Evolutionary conservation across 2,888 invertebrate genomes (phyloP).

Genomic region (Apamea anceps): DNA sequence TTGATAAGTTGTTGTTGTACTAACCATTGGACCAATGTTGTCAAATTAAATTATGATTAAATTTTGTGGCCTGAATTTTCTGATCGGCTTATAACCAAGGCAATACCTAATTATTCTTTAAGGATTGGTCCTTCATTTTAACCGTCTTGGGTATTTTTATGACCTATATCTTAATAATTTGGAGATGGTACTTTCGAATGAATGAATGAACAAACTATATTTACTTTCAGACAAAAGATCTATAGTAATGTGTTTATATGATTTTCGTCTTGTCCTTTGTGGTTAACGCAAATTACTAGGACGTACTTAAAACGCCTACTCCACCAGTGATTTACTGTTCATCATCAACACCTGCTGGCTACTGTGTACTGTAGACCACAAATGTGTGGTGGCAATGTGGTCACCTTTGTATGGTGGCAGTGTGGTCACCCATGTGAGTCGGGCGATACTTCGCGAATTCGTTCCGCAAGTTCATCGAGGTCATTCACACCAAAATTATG

Average conservation of each 20-base stretch:
- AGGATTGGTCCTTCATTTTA: not conserved
- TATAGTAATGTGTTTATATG: no score
- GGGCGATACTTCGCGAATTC: conserved; percentile 50
- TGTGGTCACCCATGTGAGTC: conserved; percentile 45
- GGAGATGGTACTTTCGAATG: not conserved
- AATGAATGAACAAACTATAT: not conserved
- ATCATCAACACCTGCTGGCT: not conserved
- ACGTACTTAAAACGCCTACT: not conserved
- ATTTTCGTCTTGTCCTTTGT: not conserved
- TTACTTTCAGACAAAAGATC: not conserved
- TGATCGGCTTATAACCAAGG: not conserved
- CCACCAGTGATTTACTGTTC: not conserved
- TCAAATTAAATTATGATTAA: no score
- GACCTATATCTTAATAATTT: not conserved
- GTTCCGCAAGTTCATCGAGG: conserved; percentile 54
- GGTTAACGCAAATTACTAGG: not conserved
- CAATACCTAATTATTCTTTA: not conserved
- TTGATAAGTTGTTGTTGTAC: no score
- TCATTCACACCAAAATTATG: conserved; percentile 62
- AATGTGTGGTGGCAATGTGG: conserved; percentile 30
- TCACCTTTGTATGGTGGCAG: conserved; percentile 15
- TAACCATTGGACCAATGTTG: no score
- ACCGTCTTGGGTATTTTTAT: not conserved
- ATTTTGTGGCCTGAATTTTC: not conserved
- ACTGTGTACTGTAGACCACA: conserved; percentile 24